Evolutionary conservation across 2,888 invertebrate species (phyloP).

Genomic region (Lasioglossum morio): DNA sequence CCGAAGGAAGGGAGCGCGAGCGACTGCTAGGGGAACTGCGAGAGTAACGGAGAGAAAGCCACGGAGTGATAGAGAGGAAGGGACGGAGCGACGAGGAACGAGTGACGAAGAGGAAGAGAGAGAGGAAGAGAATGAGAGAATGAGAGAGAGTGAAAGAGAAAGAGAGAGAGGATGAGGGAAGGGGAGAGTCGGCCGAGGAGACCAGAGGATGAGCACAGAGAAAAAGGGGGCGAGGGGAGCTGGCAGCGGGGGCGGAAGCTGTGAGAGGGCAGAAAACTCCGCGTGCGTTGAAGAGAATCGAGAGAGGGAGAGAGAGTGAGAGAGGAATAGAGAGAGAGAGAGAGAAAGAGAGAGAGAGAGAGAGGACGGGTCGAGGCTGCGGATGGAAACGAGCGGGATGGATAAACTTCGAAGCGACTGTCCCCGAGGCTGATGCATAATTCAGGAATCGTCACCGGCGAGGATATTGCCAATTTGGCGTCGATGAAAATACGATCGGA

Average conservation of each 20-base stretch:
- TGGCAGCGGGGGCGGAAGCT: constrained; percentile 44
- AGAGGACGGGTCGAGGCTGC: constrained; percentile 55
- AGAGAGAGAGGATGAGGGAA: not conserved
- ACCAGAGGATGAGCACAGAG: constrained; percentile 30
- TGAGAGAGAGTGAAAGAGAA: too few species aligned
- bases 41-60: constrained; percentile 7
- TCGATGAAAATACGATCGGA: constrained; percentile 85
- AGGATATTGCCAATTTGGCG: constrained; percentile 85
- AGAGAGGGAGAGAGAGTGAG: constrained; percentile 11
- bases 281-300: constrained; percentile 63
- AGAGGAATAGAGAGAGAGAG: not conserved
- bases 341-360: not conserved
- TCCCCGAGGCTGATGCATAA: constrained; percentile 84
- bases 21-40: constrained; percentile 17
- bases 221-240: constrained; percentile 22
- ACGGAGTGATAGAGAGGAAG: constrained; percentile 1
- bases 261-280: constrained; percentile 65
- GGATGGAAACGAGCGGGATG: constrained; percentile 80
- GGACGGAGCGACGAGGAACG: constrained; percentile 22
- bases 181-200: constrained; percentile 13
- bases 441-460: constrained; percentile 84
- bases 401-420: constrained; percentile 84
- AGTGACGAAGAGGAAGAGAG: constrained; percentile 54
- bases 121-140: constrained; percentile 50
- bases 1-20: constrained; percentile 53